Percentiles rank a stretch among this genome's conserved stretches.
Conservation (phyloP, 53 echinoderm and acorn worm genomes). For the Astropecten irregularis region DNA sequence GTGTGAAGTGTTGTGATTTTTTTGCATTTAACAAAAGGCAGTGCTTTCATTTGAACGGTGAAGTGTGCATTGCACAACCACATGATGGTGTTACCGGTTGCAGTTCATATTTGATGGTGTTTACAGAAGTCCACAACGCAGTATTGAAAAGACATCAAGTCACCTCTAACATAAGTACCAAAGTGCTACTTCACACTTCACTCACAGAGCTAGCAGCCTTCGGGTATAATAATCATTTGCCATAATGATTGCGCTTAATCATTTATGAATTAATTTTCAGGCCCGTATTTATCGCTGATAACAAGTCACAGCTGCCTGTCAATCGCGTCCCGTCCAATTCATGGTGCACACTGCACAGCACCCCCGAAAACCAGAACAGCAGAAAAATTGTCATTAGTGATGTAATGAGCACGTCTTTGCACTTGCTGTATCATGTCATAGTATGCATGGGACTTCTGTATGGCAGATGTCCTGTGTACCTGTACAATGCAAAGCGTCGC, state of each 20-base stretch:
- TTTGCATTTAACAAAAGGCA: too few species aligned
- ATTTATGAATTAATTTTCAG: slow-evolving; percentile 57
- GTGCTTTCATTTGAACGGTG: too few species aligned
- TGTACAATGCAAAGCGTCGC: not conserved
- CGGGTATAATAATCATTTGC: slow-evolving; percentile 12
- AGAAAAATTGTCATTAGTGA: slow-evolving; percentile 57
- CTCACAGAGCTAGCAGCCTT: slow-evolving; percentile 3
- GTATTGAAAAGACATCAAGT: slow-evolving; percentile 28
- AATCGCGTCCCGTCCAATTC: not conserved
- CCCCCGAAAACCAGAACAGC: slow-evolving; percentile 26
- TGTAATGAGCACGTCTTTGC: slow-evolving; percentile 37
- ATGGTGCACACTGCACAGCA: not conserved
- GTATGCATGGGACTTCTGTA: slow-evolving; percentile 15
- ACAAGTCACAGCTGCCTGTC: slow-evolving; percentile 31
- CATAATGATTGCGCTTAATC: slow-evolving; percentile 38
- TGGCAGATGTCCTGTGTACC: slow-evolving; percentile 32
- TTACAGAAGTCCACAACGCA: not conserved
- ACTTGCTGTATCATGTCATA: not conserved
- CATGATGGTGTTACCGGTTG: too few species aligned
- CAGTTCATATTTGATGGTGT: too few species aligned
- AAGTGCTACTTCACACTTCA: slow-evolving; percentile 27
- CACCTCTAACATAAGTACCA: not conserved
- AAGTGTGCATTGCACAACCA: too few species aligned
- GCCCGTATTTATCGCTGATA: slow-evolving; percentile 32
- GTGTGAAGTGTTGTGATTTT: too few species aligned